Percentiles rank a stretch among this genome's conserved stretches.
phyloP scores from a whole-genome alignment of 1,140 invertebrate species.

The Platyura marginata region DNA sequence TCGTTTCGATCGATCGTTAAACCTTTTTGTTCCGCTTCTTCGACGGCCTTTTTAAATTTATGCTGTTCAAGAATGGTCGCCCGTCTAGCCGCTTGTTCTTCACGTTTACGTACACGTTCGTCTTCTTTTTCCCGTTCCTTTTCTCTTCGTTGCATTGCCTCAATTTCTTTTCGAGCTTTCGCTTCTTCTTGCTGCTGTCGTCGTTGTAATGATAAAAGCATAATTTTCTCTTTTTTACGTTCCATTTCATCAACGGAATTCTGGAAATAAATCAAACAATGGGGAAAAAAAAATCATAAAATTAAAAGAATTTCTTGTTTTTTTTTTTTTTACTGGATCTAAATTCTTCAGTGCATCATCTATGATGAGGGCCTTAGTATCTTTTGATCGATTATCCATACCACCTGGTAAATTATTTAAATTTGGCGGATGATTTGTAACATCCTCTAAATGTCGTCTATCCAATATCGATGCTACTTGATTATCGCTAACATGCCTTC shows the following conservation, averaged over 20 bases:
- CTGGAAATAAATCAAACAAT: slow-evolving; percentile 24
- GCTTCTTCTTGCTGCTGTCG: slow-evolving; percentile 77
- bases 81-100: slow-evolving; percentile 72
- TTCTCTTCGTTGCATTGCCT: slow-evolving; percentile 56
- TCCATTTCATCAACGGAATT: slow-evolving; percentile 74
- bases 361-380: slow-evolving; percentile 43
- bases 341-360: slow-evolving; percentile 42
- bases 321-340: slow-evolving; percentile 41
- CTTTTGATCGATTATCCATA: slow-evolving; percentile 20
- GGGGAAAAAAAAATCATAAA: slow-evolving; percentile 3
- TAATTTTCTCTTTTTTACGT: slow-evolving; percentile 72
- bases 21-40: slow-evolving; percentile 80
- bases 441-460: slow-evolving; percentile 15
- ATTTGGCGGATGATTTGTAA: slow-evolving; percentile 14
- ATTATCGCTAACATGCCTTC: neutral
- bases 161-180: slow-evolving; percentile 65
- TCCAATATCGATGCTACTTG: slow-evolving; percentile 6
- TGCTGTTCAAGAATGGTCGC: slow-evolving; percentile 85
- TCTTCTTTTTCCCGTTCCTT: slow-evolving; percentile 71
- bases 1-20: slow-evolving; percentile 56
- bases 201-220: slow-evolving; percentile 68
- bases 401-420: slow-evolving; percentile 8
- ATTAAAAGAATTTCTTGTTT: no score
- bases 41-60: slow-evolving; percentile 83
- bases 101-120: slow-evolving; percentile 66